phyloP scores from a whole-genome alignment of 2,888 invertebrate species.

The Chloroclystis v-ata region DNA sequence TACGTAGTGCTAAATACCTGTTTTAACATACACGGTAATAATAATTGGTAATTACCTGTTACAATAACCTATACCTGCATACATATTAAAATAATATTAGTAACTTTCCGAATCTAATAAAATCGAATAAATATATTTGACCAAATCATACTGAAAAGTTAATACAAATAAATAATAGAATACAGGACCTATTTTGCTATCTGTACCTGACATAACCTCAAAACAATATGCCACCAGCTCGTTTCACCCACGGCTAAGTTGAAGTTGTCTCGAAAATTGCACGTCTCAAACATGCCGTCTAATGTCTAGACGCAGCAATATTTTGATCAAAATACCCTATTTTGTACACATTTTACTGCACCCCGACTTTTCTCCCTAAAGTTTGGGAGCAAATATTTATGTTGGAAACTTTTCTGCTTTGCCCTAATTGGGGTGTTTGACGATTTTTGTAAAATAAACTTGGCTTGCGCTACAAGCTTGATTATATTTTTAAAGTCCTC shows the following conservation, averaged over 20 bases:
- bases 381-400: not conserved
- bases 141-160: too few relatives aligned
- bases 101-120: too few relatives aligned
- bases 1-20: too few relatives aligned
- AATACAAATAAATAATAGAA: too few relatives aligned
- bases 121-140: too few relatives aligned
- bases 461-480: too few relatives aligned
- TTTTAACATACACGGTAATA: too few relatives aligned
- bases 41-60: too few relatives aligned
- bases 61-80: too few relatives aligned
- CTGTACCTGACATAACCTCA: slow-evolving; percentile 18
- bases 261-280: slow-evolving; percentile 25
- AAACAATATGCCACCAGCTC: slow-evolving; percentile 19
- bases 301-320: slow-evolving; percentile 19
- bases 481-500: too few relatives aligned
- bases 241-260: slow-evolving; percentile 10
- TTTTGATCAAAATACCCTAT: slow-evolving; percentile 3
- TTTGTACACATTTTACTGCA: slow-evolving; percentile 2
- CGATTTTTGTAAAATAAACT: too few relatives aligned
- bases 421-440: not conserved
- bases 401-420: not conserved
- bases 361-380: slow-evolving; percentile 22
- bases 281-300: slow-evolving; percentile 10
- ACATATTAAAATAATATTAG: too few relatives aligned
- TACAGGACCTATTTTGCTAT: slow-evolving; percentile 6